Evolutionary conservation across 2,888 invertebrate genomes (phyloP).

Genomic region (Drosophila villosipedis): DNA sequence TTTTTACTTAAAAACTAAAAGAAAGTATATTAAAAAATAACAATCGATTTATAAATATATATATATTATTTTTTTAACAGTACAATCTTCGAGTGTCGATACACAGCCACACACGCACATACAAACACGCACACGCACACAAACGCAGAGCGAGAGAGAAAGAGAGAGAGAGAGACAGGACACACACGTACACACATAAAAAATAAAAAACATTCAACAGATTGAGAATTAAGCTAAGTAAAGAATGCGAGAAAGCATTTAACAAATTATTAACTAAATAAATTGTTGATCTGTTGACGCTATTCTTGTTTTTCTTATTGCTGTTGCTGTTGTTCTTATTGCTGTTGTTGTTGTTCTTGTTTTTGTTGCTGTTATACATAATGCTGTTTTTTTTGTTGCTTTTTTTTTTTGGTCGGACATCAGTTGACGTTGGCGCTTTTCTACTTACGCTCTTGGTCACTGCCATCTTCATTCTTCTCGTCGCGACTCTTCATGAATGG

Average conservation of each 20-base stretch:
- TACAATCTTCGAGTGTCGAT: not conserved
- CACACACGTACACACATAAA: slow-evolving; percentile 6
- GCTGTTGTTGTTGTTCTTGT: slow-evolving; percentile 15
- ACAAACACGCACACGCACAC: not conserved
- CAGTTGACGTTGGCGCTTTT: slow-evolving; percentile 22
- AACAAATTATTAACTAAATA: slow-evolving; percentile 27
- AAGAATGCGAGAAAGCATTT: slow-evolving; percentile 25
- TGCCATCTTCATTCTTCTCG: slow-evolving; percentile 98
- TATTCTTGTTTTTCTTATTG: slow-evolving; percentile 23
- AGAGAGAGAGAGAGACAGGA: not conserved
- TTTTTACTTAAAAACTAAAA: slow-evolving; percentile 30
- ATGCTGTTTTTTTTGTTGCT: slow-evolving; percentile 20
- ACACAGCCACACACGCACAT: slow-evolving; percentile 11
- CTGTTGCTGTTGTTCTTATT: slow-evolving; percentile 14
- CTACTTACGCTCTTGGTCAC: slow-evolving; percentile 98
- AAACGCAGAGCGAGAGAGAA: not conserved
- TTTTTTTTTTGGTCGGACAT: not conserved
- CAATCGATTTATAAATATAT: slow-evolving; percentile 1
- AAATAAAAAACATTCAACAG: slow-evolving; percentile 19
- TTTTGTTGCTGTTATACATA: slow-evolving; percentile 28
- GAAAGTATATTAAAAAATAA: slow-evolving; percentile 7
- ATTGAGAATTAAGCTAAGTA: slow-evolving; percentile 7
- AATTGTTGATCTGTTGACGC: slow-evolving; percentile 32
- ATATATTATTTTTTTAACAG: not conserved
- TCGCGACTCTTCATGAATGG: slow-evolving; percentile 99